Evolutionary conservation across 1,140 invertebrate genomes (phyloP), one percentile per base, ranked within the genome.

Genomic region (Pectinophora gossypiella): DNA sequence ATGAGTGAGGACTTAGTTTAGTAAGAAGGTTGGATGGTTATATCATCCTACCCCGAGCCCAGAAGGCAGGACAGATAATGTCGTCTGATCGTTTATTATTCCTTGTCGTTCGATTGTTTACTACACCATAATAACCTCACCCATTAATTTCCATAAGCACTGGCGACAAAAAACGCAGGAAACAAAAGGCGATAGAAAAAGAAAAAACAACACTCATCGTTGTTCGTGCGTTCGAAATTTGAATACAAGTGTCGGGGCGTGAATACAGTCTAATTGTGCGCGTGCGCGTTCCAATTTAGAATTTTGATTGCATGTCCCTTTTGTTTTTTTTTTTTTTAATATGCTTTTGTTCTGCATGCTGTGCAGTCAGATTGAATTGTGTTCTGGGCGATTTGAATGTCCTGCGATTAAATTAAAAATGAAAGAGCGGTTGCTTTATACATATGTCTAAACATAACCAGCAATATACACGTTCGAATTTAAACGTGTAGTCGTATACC

Each of bases 241-340:
- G 68, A 82, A 80, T 82, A 84, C 74, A 78, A 84, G 64, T 62
- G 72, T 54, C 62, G 67, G 74, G 74, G 76, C 71, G 77, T 78
- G 74, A 80, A 68, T 67, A 62, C 65, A 55, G 52, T 61, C 66
- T 74, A 74, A 76, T 75, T 77, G 75, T 73, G 58, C 58, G 19
- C 58, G 19, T 20, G 62, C 62, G 67, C 72, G n/a, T n/a, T n/a
- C n/a, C 64, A 66, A 68, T 69, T 75, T 75, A 64, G 53, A 68
- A 65, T 72, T 74, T 68, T 66, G 62, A 75, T 75, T 71, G 61
- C 65, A 60, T 66, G 61, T 63, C 62, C 47, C 47, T 62, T 63
- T 51, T 61, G 67, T 75, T 60, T 72, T 73, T 70, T 66, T 68
- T 18, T 40, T 40, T 12, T 40, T 40, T 40, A 9, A 32, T n/a